Percentiles rank a stretch among this genome's conserved stretches.
phyloP scores from a whole-genome alignment of 2,113 vertebrate genomes.

The Fulmarus glacialis region DNA sequence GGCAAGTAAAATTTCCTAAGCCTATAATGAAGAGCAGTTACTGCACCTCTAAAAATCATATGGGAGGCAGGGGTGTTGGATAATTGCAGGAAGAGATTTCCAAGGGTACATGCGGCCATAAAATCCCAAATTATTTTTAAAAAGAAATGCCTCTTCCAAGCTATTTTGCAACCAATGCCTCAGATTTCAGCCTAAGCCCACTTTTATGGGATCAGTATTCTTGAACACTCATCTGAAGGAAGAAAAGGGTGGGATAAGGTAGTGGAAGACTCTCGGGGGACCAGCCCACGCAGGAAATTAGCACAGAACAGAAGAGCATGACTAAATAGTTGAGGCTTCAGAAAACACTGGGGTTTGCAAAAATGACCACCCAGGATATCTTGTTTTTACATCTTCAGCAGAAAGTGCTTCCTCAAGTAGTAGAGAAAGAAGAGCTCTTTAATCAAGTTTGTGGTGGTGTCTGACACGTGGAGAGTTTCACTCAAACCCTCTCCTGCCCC shows the following conservation, averaged over 20 bases:
- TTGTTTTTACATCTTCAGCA: not conserved
- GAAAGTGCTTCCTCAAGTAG: not conserved
- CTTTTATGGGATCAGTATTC: not conserved
- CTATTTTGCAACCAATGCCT: not conserved
- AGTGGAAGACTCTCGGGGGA: not conserved
- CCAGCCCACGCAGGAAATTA: not conserved
- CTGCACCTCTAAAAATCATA: not conserved
- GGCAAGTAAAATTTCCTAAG: not conserved
- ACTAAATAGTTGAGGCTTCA: not conserved
- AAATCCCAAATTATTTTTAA: not conserved
- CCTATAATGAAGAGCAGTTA: not conserved
- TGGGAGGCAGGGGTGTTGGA: not conserved
- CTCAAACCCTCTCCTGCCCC: not conserved
- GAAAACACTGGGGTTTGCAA: not conserved
- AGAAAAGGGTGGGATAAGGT: not conserved
- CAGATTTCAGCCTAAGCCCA: not conserved
- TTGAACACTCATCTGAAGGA: not conserved
- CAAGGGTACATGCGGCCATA: not conserved
- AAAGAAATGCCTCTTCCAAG: not conserved
- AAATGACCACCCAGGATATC: not conserved
- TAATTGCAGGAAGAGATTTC: not conserved
- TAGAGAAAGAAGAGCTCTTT: not conserved
- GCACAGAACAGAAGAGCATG: not conserved
- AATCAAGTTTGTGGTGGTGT: not conserved
- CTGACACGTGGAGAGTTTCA: accelerated